Evolutionary conservation across 1,140 invertebrate genomes (phyloP), one percentile per base, ranked within the genome.

Genomic region (Steinernema khuongi): DNA sequence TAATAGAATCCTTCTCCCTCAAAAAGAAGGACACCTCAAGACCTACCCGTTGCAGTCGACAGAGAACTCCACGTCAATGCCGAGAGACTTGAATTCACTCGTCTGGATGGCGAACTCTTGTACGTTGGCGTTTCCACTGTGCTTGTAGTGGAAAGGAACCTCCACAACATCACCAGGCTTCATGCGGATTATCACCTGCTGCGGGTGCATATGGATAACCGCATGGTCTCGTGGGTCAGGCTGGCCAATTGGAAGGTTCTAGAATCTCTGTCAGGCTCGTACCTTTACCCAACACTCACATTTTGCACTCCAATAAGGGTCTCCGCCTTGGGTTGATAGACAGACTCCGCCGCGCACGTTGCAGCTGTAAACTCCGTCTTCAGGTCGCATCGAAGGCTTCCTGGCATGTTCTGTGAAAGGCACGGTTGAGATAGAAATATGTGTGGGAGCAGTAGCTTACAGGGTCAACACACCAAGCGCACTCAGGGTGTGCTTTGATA

Each of bases 1-100:
- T n/a, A n/a, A n/a, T n/a, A n/a, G n/a, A n/a, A n/a, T n/a, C n/a
- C n/a, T n/a, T n/a, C n/a, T n/a, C n/a, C n/a, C n/a, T n/a, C n/a
- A n/a, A n/a, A 77, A 29, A 17, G n/a, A 22, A 73, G 14, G 11
- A 75, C 31, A 4, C 28, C 22, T 26, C 71, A 71, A n/a, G n/a
- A n/a, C n/a, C n/a, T n/a, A 82, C 81, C 83, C 80, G 44, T 83
- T 73, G 67, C 82, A 83, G 17, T 83, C 72, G 28, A 83, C 75
- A 14, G 68, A 78, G 67, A 83, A 83, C 43, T 85, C 78, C 17
- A 83, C 67, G 22, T 77, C 73, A n/a, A 83, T 33, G 14, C 82
- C 82, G 7, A 75, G 50, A 1, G 72, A 81, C 26, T 66, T 71
- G 67, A 81, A 81, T 36, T 82, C 81, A 68, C 70, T 74, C 1